These are phyloP conservation scores for Mechanitis messenoides DNA, from an alignment of 2,888 invertebrate genomes.

Conservation along the genomic window DNA sequence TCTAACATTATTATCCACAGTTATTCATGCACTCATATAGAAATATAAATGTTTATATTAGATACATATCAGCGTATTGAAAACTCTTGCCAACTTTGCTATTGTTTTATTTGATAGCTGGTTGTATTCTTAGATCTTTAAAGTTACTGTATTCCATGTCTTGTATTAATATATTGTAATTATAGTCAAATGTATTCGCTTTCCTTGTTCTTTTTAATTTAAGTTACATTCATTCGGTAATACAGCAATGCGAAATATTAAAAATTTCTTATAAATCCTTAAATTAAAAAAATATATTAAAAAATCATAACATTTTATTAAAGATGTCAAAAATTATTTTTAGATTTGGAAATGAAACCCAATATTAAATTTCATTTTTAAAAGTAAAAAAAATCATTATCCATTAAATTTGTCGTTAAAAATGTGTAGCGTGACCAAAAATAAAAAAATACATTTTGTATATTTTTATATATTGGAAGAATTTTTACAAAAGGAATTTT, in stretches of 20 bases:
- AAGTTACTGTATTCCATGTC: no score
- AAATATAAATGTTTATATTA: slow-evolving; percentile 20
- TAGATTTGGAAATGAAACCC: no score
- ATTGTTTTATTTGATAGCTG: no score
- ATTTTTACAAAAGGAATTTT: slow-evolving; percentile 40
- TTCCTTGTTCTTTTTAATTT: not conserved
- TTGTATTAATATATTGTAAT: slow-evolving; percentile 3
- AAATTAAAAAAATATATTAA: no score
- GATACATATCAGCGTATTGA: not conserved
- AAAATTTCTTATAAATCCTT: no score
- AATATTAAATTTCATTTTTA: not conserved
- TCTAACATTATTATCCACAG: slow-evolving; percentile 17
- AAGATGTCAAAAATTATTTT: no score
- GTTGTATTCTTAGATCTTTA: no score
- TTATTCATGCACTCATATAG: slow-evolving; percentile 27
- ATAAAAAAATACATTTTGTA: slow-evolving; percentile 39
- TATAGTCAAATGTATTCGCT: no score
- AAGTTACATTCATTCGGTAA: slow-evolving; percentile 6
- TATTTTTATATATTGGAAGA: slow-evolving; percentile 37
- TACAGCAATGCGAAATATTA: slow-evolving; percentile 16
- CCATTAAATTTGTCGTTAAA: not conserved
- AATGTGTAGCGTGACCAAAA: slow-evolving; percentile 11
- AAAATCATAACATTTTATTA: no score
- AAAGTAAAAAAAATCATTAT: not conserved
- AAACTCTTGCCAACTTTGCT: not conserved